Percentiles rank a stretch among this genome's conserved stretches.
phyloP scores from a whole-genome alignment of 2,797 vertebrate genomes.

The Enteromius anoplus region DNA sequence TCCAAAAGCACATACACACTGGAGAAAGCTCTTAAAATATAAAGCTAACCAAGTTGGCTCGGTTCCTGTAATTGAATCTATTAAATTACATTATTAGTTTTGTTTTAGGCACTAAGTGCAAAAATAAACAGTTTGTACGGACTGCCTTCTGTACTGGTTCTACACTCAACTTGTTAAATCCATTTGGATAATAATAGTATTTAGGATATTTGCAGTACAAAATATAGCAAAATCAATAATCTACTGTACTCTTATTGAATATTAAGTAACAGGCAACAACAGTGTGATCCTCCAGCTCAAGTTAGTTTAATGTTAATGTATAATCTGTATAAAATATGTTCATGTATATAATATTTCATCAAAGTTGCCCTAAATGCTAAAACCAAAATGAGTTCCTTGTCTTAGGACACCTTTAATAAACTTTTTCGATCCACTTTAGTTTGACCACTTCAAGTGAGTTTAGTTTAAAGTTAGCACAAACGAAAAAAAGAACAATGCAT shows the following conservation, averaged over 20 bases:
- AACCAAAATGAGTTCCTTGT: no score
- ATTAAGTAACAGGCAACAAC: neutral
- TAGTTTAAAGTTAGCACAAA: neutral
- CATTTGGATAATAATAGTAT: neutral
- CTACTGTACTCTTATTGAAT: neutral
- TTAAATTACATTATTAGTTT: neutral
- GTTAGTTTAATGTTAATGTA: neutral
- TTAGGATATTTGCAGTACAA: neutral
- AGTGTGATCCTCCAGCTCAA: no score
- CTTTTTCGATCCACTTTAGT: no score
- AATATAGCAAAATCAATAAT: neutral
- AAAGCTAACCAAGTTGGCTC: neutral
- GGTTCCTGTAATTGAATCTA: neutral
- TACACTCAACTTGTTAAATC: neutral
- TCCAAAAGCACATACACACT: neutral
- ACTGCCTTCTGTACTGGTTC: neutral
- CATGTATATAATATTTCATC: no score
- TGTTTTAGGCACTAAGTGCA: neutral
- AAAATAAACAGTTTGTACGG: neutral
- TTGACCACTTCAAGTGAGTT: no score
- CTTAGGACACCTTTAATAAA: no score
- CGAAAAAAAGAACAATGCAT: neutral
- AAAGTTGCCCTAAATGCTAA: no score
- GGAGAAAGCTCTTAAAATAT: neutral
- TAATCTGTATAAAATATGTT: no score